Conservation (phyloP, 2,113 vertebrate genomes). For the Pholis gunnellus region DNA sequence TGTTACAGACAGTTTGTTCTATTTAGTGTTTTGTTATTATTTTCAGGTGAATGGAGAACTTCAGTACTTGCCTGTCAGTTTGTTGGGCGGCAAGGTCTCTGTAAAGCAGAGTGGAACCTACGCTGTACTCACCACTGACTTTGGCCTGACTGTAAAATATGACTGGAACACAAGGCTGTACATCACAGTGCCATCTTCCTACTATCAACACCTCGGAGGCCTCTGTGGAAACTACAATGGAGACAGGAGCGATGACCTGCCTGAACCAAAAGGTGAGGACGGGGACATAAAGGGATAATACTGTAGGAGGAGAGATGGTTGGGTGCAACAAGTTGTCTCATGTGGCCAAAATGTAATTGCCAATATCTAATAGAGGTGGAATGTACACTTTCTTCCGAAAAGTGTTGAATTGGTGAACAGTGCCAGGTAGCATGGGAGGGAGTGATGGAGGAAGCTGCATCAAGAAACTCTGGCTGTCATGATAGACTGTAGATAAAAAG, state of each 20-base stretch:
- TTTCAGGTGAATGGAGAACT: conserved; percentile 46
- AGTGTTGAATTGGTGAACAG: background rate
- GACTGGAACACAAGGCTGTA: conserved; percentile 50
- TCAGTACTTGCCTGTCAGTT: conserved; percentile 29
- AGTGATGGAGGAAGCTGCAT: background rate
- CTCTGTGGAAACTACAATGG: conserved; percentile 61
- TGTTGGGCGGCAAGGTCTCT: background rate
- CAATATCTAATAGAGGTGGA: background rate
- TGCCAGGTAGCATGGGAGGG: background rate
- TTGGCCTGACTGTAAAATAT: conserved; percentile 38
- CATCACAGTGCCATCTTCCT: conserved; percentile 50
- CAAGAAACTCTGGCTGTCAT: background rate
- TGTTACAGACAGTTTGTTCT: background rate
- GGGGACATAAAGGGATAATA: background rate
- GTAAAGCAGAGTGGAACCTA: conserved; percentile 3
- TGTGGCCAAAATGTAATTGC: background rate
- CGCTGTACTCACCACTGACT: conserved; percentile 38
- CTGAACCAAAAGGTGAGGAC: conserved; percentile 11
- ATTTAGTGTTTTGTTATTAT: background rate
- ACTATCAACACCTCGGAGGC: conserved; percentile 37
- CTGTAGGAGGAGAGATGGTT: background rate
- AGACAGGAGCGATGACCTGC: conserved; percentile 39
- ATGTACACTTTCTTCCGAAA: background rate
- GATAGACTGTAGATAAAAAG: no score
- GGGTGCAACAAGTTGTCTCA: background rate